Percentiles rank a stretch among this genome's conserved stretches.
Evolutionary conservation across 2,797 vertebrate species (phyloP).

Genomic region (Phylloscopus collybita): DNA sequence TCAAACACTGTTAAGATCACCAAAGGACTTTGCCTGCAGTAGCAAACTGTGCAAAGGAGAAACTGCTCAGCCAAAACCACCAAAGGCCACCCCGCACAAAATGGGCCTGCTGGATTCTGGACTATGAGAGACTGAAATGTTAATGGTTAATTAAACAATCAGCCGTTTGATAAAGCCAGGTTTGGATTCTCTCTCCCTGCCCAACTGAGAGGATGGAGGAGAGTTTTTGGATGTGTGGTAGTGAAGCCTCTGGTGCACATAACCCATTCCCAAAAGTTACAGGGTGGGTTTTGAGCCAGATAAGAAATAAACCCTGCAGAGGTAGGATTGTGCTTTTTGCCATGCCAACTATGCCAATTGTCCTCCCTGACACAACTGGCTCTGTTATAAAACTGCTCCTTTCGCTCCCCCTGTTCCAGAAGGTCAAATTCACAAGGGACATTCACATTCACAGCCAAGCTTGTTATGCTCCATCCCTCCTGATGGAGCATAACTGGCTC

Average conservation of each 20-base stretch:
- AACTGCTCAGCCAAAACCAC: background rate
- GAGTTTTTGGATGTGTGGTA: background rate
- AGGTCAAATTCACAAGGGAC: background rate
- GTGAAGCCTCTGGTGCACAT: background rate
- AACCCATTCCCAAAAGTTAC: background rate
- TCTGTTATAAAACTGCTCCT: background rate
- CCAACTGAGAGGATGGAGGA: background rate
- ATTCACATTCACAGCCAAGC: background rate
- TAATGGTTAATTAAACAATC: background rate
- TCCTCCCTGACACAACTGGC: background rate
- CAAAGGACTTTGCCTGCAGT: background rate
- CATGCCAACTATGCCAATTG: fast-evolving
- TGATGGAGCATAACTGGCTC: background rate
- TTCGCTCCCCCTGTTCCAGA: background rate
- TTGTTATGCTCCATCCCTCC: background rate
- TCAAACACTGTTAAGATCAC: background rate
- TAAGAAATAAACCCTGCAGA: background rate
- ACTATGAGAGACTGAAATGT: background rate
- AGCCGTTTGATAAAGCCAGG: background rate
- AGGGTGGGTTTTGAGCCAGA: background rate
- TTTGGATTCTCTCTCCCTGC: background rate
- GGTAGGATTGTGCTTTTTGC: background rate
- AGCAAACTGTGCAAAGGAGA: background rate
- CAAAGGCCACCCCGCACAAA: background rate
- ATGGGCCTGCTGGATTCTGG: background rate